Percentiles rank a stretch among this genome's conserved stretches.
These are phyloP conservation scores for Erethizon dorsatum DNA, from an alignment of 2,797 vertebrate genomes.

Conservation along the genomic window DNA sequence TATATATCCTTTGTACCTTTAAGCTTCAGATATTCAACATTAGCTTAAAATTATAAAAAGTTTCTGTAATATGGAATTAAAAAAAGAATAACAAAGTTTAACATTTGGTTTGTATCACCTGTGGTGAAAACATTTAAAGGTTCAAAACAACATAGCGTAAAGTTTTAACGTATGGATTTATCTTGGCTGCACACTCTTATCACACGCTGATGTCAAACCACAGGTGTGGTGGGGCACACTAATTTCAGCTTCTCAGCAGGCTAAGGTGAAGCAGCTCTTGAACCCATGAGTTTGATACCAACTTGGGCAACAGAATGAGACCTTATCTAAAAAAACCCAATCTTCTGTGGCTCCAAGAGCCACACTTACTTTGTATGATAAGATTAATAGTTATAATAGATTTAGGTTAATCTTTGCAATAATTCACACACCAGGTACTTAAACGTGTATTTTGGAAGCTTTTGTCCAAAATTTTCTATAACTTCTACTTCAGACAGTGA, in stretches of 20 bases:
- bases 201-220: background rate
- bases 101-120: background rate
- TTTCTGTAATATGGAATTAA: conserved; percentile 25
- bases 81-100: conserved; percentile 48
- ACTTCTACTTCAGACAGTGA: conserved; percentile 38
- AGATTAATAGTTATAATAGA: background rate
- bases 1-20: conserved; percentile 8
- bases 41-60: conserved; percentile 43
- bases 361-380: background rate
- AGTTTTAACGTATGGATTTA: background rate
- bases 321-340: background rate
- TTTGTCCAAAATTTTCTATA: conserved; percentile 15
- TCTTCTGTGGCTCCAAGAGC: background rate
- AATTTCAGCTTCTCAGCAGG: background rate
- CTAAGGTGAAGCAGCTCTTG: background rate
- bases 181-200: background rate
- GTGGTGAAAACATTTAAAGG: conserved; percentile 36
- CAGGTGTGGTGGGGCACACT: background rate
- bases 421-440: background rate
- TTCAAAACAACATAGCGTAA: conserved; percentile 26
- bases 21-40: background rate
- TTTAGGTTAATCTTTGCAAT: conserved; percentile 13
- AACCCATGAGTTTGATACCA: background rate
- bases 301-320: background rate
- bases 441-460: conserved; percentile 25